A percentile compares a stretch with the other conserved stretches of the same genome.
These are phyloP conservation scores for Blastomussa wellsi DNA, from an alignment of 92 coral and sea anemone species.

Conservation along the genomic window DNA sequence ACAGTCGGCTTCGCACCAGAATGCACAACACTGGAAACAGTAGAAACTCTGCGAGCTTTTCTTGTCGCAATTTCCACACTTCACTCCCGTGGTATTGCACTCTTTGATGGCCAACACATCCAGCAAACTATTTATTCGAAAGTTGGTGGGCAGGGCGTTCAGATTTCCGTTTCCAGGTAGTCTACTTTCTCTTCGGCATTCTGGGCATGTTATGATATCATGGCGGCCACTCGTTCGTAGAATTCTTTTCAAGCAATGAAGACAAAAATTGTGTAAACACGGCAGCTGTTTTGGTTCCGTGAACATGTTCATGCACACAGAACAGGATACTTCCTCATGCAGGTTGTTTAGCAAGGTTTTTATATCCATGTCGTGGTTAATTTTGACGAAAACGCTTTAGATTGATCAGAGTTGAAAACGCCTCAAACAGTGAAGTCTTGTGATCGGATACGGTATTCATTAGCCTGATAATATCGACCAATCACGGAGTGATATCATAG, in stretches of 20 bases:
- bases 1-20: slow-evolving; percentile 2
- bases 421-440: not conserved
- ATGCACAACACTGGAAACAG: slow-evolving; percentile 2
- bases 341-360: slow-evolving; percentile 19
- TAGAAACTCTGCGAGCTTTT: slow-evolving; percentile 10
- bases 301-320: slow-evolving; percentile 24
- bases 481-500: not conserved
- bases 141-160: not conserved
- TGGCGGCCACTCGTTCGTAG: slow-evolving; percentile 1
- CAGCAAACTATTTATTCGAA: slow-evolving; percentile 4
- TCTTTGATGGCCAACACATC: slow-evolving; percentile 11
- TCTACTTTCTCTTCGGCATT: slow-evolving; percentile 15
- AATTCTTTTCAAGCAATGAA: slow-evolving; percentile 19
- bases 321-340: slow-evolving; percentile 20
- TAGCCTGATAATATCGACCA: not conserved
- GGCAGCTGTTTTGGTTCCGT: slow-evolving; percentile 30
- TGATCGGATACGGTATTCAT: not conserved
- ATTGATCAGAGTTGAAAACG: not conserved
- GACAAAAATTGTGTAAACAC: slow-evolving; percentile 48
- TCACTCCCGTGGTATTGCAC: not conserved
- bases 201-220: slow-evolving; percentile 5
- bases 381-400: not conserved
- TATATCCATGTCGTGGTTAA: slow-evolving; percentile 13
- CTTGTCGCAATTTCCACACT: slow-evolving; percentile 14
- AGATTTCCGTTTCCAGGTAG: slow-evolving; percentile 20